Base-by-base conservation (phyloP, 2,888 invertebrate genomes). In the Drosophila subquinaria region DNA sequence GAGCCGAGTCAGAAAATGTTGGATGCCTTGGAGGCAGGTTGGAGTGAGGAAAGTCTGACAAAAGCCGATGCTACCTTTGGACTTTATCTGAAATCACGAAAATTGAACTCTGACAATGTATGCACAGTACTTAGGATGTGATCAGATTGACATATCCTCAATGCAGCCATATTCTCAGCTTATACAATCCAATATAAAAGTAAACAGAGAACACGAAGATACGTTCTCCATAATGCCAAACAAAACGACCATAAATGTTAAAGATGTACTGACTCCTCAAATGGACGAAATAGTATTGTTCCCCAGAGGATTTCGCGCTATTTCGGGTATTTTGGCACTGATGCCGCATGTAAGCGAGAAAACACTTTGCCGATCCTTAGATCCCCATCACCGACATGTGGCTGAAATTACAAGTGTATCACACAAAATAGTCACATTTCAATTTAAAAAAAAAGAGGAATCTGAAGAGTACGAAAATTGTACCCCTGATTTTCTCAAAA, bases 21-120 rank as follows among this genome's bases (percentile, higher is more conserved):
- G 33, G 20, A 38, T n/a, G 50, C 60, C 8, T n/a, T 40, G 4
- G n/a, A 20, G n/a, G 8, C 8, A 10, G 3, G 42, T 15, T 60
- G 42, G 15, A 51, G 33, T n/a, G 33, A 42, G 4, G 50, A 27
- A 40, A 60, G 60, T 4, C 20, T 60, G 4, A 40, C 1, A 30
- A 33, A 11, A 13, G 50, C 38, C 9, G 17, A 50, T 60, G 10
- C 13, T 11, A 20, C 10, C 0, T 30, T 60, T 27, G 40, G 27
- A 1, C 2, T n/a, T 3, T 60, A 51, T 60, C 6, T 60, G 4
- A 4, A 51, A 15, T 42, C 42, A 2, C 40, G 15, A 4, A 1
- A 60, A 51, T 0, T 60, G 0, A 9, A 60, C 20, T 42, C 20
- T 60, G 51, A 60, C 33, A 60, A 60, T 51, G 20, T 60, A 10